phyloP scores from a whole-genome alignment of 2,888 invertebrate genomes.

The Troilus luridus region DNA sequence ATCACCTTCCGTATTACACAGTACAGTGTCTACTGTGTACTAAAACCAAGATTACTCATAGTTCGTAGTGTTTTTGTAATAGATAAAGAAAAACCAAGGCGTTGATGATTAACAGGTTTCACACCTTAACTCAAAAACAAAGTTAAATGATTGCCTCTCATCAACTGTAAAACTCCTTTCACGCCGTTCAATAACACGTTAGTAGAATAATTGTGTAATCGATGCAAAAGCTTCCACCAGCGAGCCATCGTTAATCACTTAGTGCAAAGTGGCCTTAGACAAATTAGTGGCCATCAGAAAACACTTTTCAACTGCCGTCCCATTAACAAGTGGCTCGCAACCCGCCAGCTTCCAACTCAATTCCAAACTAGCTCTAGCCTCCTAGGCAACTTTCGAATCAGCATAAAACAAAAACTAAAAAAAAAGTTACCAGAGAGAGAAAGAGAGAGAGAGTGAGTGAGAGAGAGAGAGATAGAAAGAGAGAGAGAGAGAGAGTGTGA shows the following conservation, averaged over 20 bases:
- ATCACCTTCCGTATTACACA: no score
- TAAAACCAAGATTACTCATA: no score
- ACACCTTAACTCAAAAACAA: no score
- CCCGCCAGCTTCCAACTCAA: not conserved
- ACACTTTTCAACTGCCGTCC: not conserved
- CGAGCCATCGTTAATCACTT: slow-evolving; percentile 17
- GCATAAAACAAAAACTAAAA: not conserved
- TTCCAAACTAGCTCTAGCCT: not conserved
- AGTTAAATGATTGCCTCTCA: no score
- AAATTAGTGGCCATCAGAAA: slow-evolving; percentile 40
- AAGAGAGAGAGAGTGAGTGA: no score
- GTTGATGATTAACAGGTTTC: no score
- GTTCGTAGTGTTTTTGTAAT: no score
- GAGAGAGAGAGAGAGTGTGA: not conserved
- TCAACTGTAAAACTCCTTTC: not conserved
- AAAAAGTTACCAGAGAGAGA: not conserved
- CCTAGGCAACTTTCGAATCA: slow-evolving; percentile 8
- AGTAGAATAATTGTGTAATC: slow-evolving; percentile 5
- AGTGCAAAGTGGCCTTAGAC: slow-evolving; percentile 34
- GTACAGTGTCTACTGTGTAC: no score
- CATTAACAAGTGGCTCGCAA: not conserved
- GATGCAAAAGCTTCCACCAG: not conserved
- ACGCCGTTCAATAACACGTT: not conserved
- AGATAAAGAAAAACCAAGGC: no score
- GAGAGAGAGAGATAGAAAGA: no score